Base-by-base conservation (phyloP, 2,113 vertebrate species). In the Pterocles orientalis region DNA sequence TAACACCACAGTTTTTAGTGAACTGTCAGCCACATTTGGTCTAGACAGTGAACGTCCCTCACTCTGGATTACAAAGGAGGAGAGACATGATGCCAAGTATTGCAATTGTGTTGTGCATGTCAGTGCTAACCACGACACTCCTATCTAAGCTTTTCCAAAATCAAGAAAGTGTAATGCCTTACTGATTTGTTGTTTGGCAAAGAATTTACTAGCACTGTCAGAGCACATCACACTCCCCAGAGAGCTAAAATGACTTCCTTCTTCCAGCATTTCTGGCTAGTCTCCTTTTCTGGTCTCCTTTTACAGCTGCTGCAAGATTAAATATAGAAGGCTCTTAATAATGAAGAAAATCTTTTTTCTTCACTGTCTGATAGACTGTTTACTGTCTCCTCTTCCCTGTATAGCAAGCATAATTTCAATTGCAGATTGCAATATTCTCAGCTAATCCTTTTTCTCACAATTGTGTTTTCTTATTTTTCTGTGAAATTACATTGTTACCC, bases 391-490 rank as follows among this genome's bases (percentile, higher is more conserved):
- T 23, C 58, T 81, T 93, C 64, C 18, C 75, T 75, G n/a, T 54
- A 54, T 21, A 71, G 10, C n/a, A 54, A 20, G 18, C 26, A 62
- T 71, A 10, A 9, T 65, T 92, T 88, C 56, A 88, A 79, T 85
- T 76, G 82, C 14, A 14, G 16, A 88, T 20, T 53, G 28, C 36
- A 70, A 87, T 9, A 36, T 39, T 70, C 36, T 62, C 29, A 88
- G 34, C 12, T 76, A 87, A 90, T 33, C 8, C 19, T 61, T 81
- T 12, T 28, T 87, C 36, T 41, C 71, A 18, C 47, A 70, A 78
- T 79, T 45, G 14, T 66, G 21, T 94, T 93, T 82, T 87, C 66
- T 82, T 18, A 50, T 75, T 88, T 91, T 90, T 71, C n/a, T 20
- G 39, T 84, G 34, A 89, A 83, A 92, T 71, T 88, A 54, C 56